Conservation (phyloP, 2,113 vertebrate species). For the Penelope pileata region DNA sequence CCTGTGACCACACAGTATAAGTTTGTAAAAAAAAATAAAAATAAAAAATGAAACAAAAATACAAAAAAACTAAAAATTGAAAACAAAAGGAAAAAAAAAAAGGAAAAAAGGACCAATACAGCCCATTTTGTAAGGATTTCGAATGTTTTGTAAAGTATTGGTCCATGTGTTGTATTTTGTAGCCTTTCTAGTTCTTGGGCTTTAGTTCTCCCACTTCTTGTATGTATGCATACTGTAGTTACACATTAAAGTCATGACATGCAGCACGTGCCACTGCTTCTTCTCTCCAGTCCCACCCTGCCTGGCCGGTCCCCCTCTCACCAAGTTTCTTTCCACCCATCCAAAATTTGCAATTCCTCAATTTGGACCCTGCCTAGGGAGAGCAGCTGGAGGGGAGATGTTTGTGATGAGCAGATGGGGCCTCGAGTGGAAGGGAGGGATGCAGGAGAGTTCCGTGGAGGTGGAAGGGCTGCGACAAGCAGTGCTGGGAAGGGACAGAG, state of each 20-base stretch:
- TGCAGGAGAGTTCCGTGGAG: not conserved
- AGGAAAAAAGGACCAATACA: conserved; percentile 92
- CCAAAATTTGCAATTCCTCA: not conserved
- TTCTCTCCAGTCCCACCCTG: conserved; percentile 4
- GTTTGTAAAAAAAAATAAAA: conserved; percentile 71
- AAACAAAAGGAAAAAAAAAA: not conserved
- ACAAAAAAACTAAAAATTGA: not conserved
- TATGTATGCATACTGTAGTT: conserved; percentile 95
- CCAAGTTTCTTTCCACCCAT: not conserved
- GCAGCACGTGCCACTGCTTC: conserved; percentile 64
- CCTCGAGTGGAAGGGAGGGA: not conserved
- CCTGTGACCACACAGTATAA: conserved; percentile 73
- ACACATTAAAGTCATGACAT: conserved; percentile 91
- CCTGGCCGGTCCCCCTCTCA: not conserved
- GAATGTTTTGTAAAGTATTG: conserved; percentile 98
- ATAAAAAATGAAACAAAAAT: not conserved
- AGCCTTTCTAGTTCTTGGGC: conserved; percentile 92
- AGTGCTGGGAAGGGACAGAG: not conserved
- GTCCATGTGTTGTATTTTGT: conserved; percentile 96
- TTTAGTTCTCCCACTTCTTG: conserved; percentile 93
- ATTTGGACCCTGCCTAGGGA: not conserved
- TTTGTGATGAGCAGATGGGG: not conserved
- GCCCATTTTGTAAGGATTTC: conserved; percentile 96
- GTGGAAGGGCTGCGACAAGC: accelerated
- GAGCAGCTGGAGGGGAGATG: not conserved